Base-by-base conservation (phyloP, 2,797 vertebrate species). In the Ciconia nigra region DNA sequence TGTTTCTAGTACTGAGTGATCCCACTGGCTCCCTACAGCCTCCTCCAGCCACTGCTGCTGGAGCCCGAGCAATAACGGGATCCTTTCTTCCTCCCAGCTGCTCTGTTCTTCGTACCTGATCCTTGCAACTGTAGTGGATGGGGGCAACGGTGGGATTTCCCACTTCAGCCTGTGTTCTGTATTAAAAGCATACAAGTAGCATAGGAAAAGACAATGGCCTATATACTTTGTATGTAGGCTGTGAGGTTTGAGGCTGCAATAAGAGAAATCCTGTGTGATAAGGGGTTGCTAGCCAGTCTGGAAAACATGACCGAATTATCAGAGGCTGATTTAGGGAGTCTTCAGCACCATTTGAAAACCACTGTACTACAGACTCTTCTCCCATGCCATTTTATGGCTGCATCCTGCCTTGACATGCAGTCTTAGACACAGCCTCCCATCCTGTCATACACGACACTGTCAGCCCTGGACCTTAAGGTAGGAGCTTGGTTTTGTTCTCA, bases 181-280 rank as follows among this genome's bases (percentile, higher is more conserved):
- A 11, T 47, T 26, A 39, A 57, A 52, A 69, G 33, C 44, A 24
- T 13, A 6, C n/a, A 35, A 19, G 17, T 11, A 58, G 24, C 7
- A 0, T 5, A n/a, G 31, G 83, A 49, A 24, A 58, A 49, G 55
- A 9, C 44, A 55, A 2, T n/a, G 3, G 1, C 2, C 1, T 35
- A 0, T 13, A 14, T 31, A 12, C 17, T 61, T 28, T 26, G 17
- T n/a, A 9, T 5, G 21, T 44, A 72, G 42, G n/a, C 39, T 72
- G 22, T 26, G 71, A 35, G 65, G 37, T 72, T 37, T 82, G 76
- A 58, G 67, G 46, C 66, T 79, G 29, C 46, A 42, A 0, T 35
- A 57, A 19, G 22, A 67, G 54, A 55, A 77, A 42, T 55, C 39
- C 21, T 33, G 21, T 21, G 25, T 39, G 35, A 35, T 29, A 35